Evolutionary conservation across 2,797 vertebrate genomes (phyloP).

Genomic region (Onychomys torridus): DNA sequence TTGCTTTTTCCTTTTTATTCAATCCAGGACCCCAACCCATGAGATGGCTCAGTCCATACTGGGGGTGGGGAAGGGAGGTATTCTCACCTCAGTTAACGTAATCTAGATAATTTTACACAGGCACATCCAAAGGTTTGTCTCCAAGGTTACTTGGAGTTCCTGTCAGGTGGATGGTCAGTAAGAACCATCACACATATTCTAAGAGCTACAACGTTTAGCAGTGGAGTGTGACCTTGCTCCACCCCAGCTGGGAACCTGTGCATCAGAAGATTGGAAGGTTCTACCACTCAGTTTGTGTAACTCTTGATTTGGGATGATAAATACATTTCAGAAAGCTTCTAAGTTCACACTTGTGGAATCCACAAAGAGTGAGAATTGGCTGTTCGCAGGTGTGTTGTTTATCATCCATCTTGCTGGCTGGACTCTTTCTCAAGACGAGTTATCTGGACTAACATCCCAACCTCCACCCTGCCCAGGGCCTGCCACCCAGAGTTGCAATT

Average conservation of each 20-base stretch:
- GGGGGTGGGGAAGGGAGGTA: too few species aligned
- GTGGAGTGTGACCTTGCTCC: rapidly evolving
- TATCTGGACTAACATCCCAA: neutral
- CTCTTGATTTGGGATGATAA: neutral
- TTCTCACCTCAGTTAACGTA: neutral
- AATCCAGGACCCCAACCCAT: neutral
- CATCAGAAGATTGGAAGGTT: rapidly evolving
- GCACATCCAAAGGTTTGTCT: neutral
- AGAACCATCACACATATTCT: neutral
- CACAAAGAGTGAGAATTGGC: neutral
- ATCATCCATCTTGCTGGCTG: neutral
- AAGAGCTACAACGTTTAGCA: neutral
- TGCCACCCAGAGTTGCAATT: neutral
- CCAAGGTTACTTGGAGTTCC: neutral
- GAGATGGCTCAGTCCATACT: rapidly evolving
- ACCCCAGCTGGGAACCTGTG: rapidly evolving
- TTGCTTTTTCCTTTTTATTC: neutral
- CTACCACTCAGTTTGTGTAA: rapidly evolving
- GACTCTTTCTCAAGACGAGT: neutral
- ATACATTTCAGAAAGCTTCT: neutral
- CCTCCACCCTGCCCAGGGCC: neutral
- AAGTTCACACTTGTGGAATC: neutral
- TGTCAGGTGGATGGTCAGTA: neutral
- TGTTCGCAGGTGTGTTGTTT: too few species aligned
- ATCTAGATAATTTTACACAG: neutral